These are phyloP conservation scores for Idaea straminata DNA, from an alignment of 2,888 invertebrate species.

Conservation along the genomic window DNA sequence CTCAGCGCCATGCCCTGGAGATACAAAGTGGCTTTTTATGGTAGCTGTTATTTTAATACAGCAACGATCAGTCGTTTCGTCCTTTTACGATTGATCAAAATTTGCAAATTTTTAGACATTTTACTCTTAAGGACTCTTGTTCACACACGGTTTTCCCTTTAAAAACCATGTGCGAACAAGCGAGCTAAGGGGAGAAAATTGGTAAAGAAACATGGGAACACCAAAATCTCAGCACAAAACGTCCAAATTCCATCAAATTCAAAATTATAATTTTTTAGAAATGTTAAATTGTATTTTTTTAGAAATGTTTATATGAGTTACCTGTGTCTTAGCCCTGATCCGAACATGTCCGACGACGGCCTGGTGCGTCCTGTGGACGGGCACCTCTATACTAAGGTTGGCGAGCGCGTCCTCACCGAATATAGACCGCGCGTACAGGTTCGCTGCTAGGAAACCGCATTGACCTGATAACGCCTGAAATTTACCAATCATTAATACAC, in stretches of 20 bases:
- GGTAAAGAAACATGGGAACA: too few relatives aligned
- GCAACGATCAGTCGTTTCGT: too few relatives aligned
- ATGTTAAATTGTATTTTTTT: background rate
- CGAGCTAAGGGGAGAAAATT: too few relatives aligned
- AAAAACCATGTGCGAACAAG: too few relatives aligned
- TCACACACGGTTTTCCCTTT: too few relatives aligned
- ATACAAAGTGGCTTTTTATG: background rate
- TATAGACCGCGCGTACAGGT: slow-evolving; percentile 98
- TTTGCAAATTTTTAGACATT: too few relatives aligned
- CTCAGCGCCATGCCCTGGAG: slow-evolving; percentile 98
- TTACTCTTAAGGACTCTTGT: too few relatives aligned
- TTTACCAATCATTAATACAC: background rate
- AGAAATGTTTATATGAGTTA: slow-evolving; percentile 41
- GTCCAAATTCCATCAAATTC: too few relatives aligned
- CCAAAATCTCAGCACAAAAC: too few relatives aligned
- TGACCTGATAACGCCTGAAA: slow-evolving; percentile 93
- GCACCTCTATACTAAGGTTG: slow-evolving; percentile 98
- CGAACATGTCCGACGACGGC: slow-evolving; percentile 98
- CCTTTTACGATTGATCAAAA: too few relatives aligned
- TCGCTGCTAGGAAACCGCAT: slow-evolving; percentile 99
- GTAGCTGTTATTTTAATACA: background rate
- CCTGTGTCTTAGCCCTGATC: slow-evolving; percentile 99
- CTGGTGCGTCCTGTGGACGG: slow-evolving; percentile 90
- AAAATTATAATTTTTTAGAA: background rate
- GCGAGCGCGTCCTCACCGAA: slow-evolving; percentile 99